Evolutionary conservation across 2,888 invertebrate species (phyloP).

Genomic region (Troides helena): DNA sequence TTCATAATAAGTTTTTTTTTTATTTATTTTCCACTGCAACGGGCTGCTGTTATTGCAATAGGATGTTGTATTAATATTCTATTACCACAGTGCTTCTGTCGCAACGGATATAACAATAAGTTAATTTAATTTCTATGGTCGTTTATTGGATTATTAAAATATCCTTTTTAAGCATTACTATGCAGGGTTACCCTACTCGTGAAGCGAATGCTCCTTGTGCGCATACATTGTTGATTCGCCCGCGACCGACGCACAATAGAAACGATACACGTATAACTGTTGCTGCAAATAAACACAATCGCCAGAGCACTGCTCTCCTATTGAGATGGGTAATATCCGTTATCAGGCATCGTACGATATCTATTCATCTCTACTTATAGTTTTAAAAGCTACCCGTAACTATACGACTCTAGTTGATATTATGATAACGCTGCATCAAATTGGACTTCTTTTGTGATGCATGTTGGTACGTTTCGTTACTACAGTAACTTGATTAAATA

Average conservation of each 20-base stretch:
- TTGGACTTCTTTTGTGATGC: too few relatives aligned
- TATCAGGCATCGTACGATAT: conserved; percentile 15
- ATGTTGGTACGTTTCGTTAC: too few relatives aligned
- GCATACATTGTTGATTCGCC: conserved; percentile 27
- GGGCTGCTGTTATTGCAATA: too few relatives aligned
- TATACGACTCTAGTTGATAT: too few relatives aligned
- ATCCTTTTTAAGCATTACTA: not conserved
- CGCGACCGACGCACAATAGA: conserved; percentile 27
- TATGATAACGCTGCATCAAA: too few relatives aligned
- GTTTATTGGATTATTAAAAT: not conserved
- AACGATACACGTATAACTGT: conserved; percentile 24
- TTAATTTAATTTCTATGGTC: not conserved
- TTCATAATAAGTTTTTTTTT: too few relatives aligned
- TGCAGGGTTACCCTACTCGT: conserved; percentile 2
- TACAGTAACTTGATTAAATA: too few relatives aligned
- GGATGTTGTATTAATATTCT: too few relatives aligned
- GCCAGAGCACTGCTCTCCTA: conserved; percentile 15
- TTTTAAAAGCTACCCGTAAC: too few relatives aligned
- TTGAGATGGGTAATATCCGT: conserved; percentile 27
- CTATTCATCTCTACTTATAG: conserved; percentile 9
- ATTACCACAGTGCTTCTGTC: too few relatives aligned
- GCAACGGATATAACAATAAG: not conserved
- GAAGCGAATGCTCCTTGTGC: conserved; percentile 19
- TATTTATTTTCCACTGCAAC: too few relatives aligned
- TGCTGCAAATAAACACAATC: conserved; percentile 23